These are phyloP conservation scores for Clarias macrocephalus DNA, from an alignment of 2,113 vertebrate genomes.

Conservation along the genomic window DNA sequence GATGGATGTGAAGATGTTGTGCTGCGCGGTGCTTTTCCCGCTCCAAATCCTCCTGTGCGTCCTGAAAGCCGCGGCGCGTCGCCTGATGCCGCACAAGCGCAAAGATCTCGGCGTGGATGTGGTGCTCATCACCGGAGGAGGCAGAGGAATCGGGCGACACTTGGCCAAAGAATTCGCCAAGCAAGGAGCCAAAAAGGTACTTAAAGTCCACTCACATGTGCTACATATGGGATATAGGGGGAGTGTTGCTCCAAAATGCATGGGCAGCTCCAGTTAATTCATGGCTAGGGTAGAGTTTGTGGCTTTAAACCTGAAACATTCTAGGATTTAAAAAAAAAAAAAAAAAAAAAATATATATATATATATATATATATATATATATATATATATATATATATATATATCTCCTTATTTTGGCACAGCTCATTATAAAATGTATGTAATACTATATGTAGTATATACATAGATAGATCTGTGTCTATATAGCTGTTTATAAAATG, in stretches of 20 bases:
- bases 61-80: constrained; percentile 70
- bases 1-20: constrained; percentile 78
- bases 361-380: no score
- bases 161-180: constrained; percentile 81
- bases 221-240: neutral
- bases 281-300: neutral
- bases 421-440: no score
- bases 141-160: constrained; percentile 83
- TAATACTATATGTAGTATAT: no score
- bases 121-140: constrained; percentile 85
- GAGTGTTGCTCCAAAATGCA: neutral
- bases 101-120: constrained; percentile 76
- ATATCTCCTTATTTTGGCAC: no score
- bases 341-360: no score
- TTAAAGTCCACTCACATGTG: neutral
- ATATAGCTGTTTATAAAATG: neutral
- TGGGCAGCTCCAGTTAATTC: neutral
- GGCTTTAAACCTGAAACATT: neutral
- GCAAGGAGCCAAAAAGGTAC: constrained; percentile 82
- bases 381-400: no score
- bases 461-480: neutral
- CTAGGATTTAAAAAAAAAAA: no score
- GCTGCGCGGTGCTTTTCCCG: constrained; percentile 76
- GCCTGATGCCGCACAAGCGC: constrained; percentile 72
- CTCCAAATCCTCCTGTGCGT: constrained; percentile 73